A percentile compares a stretch with the other conserved stretches of the same genome.
Conservation (phyloP, 2,888 invertebrate genomes). For the Celastrina argiolus region DNA sequence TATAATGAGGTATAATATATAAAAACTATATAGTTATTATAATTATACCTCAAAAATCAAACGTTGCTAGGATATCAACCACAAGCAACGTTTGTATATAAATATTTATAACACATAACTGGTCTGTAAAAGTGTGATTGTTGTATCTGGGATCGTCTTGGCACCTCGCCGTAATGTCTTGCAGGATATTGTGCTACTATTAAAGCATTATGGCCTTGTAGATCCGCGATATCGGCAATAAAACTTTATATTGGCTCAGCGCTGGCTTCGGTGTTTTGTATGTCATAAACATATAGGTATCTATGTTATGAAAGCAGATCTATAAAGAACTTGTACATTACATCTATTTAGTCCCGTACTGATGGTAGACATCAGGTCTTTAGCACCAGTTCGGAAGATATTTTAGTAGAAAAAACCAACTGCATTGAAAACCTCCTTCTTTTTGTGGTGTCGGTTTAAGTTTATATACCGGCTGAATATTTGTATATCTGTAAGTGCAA, state of each 20-base stretch:
- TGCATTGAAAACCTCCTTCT: too few species aligned
- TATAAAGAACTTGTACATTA: neutral
- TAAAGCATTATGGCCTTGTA: conserved; percentile 54
- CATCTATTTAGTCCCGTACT: neutral
- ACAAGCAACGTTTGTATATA: too few species aligned
- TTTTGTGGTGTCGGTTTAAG: too few species aligned
- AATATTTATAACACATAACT: conserved; percentile 9
- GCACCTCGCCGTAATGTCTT: conserved; percentile 60
- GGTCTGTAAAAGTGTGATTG: conserved; percentile 27
- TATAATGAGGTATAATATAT: too few species aligned
- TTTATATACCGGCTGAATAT: too few species aligned
- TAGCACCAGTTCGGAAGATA: too few species aligned
- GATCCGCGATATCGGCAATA: conserved; percentile 60
- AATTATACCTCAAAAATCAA: too few species aligned
- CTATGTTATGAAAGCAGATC: conserved; percentile 49
- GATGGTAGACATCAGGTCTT: too few species aligned
- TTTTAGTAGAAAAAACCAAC: too few species aligned
- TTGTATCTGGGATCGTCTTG: conserved; percentile 45
- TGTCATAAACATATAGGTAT: conserved; percentile 57
- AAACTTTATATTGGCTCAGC: conserved; percentile 61
- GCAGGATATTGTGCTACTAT: conserved; percentile 51
- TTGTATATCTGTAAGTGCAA: too few species aligned
- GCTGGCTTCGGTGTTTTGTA: conserved; percentile 52
- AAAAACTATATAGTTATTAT: too few species aligned
- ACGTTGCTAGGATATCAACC: too few species aligned